Evolutionary conservation across 2,113 vertebrate species (phyloP).

Genomic region (Alouatta palliata): DNA sequence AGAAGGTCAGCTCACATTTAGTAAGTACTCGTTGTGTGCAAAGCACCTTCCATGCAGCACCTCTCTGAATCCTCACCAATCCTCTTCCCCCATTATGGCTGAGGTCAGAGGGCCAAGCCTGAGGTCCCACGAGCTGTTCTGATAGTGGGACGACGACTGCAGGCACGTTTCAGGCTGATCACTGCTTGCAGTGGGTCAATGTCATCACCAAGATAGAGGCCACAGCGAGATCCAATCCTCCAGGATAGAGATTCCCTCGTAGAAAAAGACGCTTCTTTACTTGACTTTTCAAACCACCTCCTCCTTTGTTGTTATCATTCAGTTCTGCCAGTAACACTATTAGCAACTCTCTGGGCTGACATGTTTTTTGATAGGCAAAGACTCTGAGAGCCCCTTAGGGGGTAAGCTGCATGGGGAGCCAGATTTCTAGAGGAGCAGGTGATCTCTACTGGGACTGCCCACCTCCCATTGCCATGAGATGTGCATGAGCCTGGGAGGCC

Average conservation of each 20-base stretch:
- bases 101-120: not conserved
- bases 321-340: no score
- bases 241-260: not conserved
- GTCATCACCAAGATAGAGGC: not conserved
- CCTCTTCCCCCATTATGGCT: accelerated
- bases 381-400: not conserved
- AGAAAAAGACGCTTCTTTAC: not conserved
- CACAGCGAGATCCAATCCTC: no score
- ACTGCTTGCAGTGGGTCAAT: not conserved
- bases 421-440: accelerated
- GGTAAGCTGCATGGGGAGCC: not conserved
- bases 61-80: not conserved
- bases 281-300: not conserved
- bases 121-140: not conserved
- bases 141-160: not conserved
- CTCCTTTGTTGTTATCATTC: not conserved
- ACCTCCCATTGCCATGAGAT: not conserved
- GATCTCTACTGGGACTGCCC: not conserved
- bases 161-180: not conserved
- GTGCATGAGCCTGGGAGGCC: no score
- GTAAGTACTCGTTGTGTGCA: not conserved
- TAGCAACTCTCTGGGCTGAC: not conserved
- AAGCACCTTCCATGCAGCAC: accelerated
- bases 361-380: not conserved
- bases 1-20: not conserved